Conservation (phyloP, 2,113 vertebrate species). For the Lophius piscatorius region DNA sequence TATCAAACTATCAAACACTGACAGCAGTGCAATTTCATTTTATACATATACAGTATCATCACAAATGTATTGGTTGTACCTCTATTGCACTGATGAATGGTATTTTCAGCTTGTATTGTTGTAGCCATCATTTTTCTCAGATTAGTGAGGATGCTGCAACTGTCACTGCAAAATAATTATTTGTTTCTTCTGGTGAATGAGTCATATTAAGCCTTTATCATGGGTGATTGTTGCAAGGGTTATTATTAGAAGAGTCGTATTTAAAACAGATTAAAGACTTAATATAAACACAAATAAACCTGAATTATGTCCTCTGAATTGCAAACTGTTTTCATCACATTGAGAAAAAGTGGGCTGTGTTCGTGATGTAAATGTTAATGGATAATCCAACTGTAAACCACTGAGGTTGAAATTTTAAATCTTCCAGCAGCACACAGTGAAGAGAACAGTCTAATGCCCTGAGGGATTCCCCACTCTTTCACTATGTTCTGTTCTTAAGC, state of each 20-base stretch:
- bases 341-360: neutral
- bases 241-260: too few relatives aligned
- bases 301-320: neutral
- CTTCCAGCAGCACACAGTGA: neutral
- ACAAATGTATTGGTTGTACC: neutral
- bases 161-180: neutral
- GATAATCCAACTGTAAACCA: neutral
- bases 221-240: neutral
- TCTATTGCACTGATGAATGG: neutral
- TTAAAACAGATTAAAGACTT: neutral
- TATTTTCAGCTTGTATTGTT: neutral
- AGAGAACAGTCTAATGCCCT: neutral
- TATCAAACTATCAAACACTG: slow-evolving; percentile 10
- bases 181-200: neutral
- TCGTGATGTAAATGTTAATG: neutral
- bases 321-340: neutral
- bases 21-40: slow-evolving; percentile 10
- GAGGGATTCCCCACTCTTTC: slow-evolving; percentile 2
- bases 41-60: neutral
- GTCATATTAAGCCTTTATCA: neutral
- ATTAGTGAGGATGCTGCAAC: neutral
- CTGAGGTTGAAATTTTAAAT: neutral
- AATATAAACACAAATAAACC: neutral
- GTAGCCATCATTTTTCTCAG: neutral
- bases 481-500: slow-evolving; percentile 26